A percentile compares a stretch with the other conserved stretches of the same genome.
Conservation (phyloP, 2,888 invertebrate species). For the Masnerella sp. region DNA sequence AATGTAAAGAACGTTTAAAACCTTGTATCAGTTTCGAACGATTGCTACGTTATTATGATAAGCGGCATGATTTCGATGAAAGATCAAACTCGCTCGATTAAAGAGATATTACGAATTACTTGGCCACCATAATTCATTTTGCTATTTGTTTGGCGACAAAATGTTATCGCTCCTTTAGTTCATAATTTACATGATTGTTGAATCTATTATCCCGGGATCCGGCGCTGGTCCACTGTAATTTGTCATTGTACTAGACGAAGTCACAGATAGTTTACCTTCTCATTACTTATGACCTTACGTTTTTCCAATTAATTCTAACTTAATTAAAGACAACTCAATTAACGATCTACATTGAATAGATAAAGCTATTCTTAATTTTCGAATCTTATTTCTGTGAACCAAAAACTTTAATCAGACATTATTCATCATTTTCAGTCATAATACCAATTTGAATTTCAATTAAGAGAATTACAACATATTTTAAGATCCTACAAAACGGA, state of each 20-base stretch:
- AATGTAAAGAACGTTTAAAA: slow-evolving; percentile 2
- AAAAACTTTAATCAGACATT: too few species aligned
- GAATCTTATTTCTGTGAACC: too few species aligned
- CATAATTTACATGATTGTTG: slow-evolving; percentile 40
- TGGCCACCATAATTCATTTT: slow-evolving; percentile 15
- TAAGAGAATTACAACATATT: too few species aligned
- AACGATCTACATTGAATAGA: not conserved
- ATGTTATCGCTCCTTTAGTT: slow-evolving; percentile 18
- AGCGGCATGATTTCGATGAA: too few species aligned
- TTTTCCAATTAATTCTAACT: slow-evolving; percentile 38
- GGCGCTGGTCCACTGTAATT: slow-evolving; percentile 31
- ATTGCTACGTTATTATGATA: too few species aligned
- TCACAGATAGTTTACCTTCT: slow-evolving; percentile 42
- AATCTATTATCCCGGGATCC: slow-evolving; percentile 28
- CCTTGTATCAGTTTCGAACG: too few species aligned
- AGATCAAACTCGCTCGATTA: not conserved
- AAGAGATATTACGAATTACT: too few species aligned
- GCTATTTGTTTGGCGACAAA: slow-evolving; percentile 24
- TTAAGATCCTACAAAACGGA: too few species aligned
- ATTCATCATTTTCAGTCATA: not conserved
- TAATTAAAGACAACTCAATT: slow-evolving; percentile 43
- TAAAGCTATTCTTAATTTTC: slow-evolving; percentile 1
- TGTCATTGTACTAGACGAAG: slow-evolving; percentile 35
- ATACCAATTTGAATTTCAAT: not conserved
- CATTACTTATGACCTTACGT: slow-evolving; percentile 48